phyloP scores from a whole-genome alignment of 2,797 vertebrate species.

The Smutsia temminckii region DNA sequence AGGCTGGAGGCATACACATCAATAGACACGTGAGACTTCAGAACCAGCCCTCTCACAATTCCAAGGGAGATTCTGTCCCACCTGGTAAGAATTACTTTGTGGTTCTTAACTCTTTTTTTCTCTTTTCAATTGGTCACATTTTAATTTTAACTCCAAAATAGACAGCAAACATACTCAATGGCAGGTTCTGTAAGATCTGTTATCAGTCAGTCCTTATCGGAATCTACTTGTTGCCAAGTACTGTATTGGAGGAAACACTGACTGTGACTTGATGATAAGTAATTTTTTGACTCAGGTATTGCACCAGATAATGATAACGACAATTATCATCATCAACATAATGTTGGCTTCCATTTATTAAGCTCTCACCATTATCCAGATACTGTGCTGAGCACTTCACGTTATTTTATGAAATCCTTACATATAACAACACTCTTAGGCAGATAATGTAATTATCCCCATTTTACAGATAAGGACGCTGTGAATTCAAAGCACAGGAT shows the following conservation, averaged over 20 bases:
- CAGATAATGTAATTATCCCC: not conserved
- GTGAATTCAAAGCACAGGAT: not conserved
- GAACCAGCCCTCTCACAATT: not conserved
- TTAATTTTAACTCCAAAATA: not conserved
- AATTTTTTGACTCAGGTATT: not conserved
- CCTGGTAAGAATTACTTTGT: not conserved
- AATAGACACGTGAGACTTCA: not conserved
- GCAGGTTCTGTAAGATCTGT: not conserved
- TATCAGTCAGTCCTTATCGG: not conserved
- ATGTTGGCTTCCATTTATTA: not conserved
- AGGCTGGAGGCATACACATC: not conserved
- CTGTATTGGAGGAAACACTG: not conserved
- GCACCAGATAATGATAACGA: not conserved
- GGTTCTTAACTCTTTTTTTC: not conserved
- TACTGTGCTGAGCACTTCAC: not conserved
- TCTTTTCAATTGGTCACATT: not conserved
- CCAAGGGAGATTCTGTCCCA: not conserved
- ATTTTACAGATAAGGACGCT: not conserved
- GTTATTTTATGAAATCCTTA: not conserved
- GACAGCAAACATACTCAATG: not conserved
- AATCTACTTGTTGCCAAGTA: not conserved
- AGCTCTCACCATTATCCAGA: not conserved
- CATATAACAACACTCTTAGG: not conserved
- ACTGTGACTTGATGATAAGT: not conserved
- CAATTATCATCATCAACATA: not conserved